Evolutionary conservation across 2,888 invertebrate species (phyloP), one percentile per base, ranked within the genome.

Genomic region (Sesia apiformis): DNA sequence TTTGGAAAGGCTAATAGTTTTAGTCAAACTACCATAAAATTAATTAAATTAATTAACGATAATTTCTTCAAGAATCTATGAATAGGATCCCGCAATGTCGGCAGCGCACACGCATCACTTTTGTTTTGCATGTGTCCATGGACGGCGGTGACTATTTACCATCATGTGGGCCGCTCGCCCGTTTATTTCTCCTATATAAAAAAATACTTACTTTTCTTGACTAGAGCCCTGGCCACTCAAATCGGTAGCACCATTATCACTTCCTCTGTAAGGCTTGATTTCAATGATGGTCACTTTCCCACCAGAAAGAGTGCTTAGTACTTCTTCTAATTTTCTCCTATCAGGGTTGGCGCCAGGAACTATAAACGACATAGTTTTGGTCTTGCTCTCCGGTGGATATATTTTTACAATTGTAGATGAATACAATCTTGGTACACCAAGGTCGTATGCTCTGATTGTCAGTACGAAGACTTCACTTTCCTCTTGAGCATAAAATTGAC

Each of bases 381-480:
- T 93, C 57, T 93, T 92, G 63, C 93, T 93, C 67, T 93, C 96
- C 60, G 94, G 94, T 53, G 95, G 95, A 81, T 94, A 94, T 56
- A 97, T 91, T 66, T 94, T 92, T 4, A 97, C 93, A 56, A 92
- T 92, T 7, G 95, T 93, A 42, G 93, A 93, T 23, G 94, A 92
- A 61, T 91, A 94, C 56, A 93, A 84, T 71, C 94, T 93, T 3
- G 97, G 97, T 2, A 95, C 92, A 0, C 97, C 97, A 59, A 95
- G 90, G 81, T 97, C 97, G 72, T 95, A 96, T 3, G 96, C 97
- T 70, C 95, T 90, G 7, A 94, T 92, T 54, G 91, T 94, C 4
- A 96, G 78, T n/a, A 92, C 90, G 62, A 92, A 93, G 8, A 93
- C 85, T 67, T 91, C 88, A 61, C 83, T 88, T 60, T 90, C 90